Evolutionary conservation across 2,888 invertebrate species (phyloP).

Genomic region (Lysandra bellargus): DNA sequence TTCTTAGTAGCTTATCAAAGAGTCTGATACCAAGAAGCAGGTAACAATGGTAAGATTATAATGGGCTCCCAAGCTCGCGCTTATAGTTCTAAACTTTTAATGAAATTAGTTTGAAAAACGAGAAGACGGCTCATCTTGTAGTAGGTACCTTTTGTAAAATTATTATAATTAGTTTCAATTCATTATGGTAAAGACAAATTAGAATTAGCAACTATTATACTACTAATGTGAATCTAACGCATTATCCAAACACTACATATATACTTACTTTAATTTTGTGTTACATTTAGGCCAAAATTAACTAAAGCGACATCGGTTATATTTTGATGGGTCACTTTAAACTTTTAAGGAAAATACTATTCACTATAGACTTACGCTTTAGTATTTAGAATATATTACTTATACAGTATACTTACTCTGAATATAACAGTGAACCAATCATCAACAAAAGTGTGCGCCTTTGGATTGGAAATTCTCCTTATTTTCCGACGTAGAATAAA

Average conservation of each 20-base stretch:
- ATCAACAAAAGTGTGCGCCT: conserved; percentile 44
- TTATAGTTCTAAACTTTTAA: not conserved
- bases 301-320: too few species aligned
- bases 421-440: conserved; percentile 40
- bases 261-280: too few species aligned
- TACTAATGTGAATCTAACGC: too few species aligned
- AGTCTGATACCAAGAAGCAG: not conserved
- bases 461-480: conserved; percentile 37
- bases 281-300: too few species aligned
- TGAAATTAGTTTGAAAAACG: not conserved
- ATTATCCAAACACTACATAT: too few species aligned
- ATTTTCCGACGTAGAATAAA: conserved; percentile 48
- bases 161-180: too few species aligned
- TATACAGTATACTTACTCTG: conserved; percentile 45
- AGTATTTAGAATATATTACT: too few species aligned
- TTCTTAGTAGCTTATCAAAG: not conserved
- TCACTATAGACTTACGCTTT: too few species aligned
- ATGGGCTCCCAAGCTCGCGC: not conserved
- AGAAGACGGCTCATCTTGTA: not conserved
- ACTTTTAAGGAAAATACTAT: too few species aligned
- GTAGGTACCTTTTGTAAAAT: not conserved
- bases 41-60: not conserved
- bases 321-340: too few species aligned
- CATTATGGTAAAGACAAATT: too few species aligned
- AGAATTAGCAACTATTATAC: too few species aligned